phyloP scores from a whole-genome alignment of 2,888 invertebrate genomes.

The Eupithecia centaureata region DNA sequence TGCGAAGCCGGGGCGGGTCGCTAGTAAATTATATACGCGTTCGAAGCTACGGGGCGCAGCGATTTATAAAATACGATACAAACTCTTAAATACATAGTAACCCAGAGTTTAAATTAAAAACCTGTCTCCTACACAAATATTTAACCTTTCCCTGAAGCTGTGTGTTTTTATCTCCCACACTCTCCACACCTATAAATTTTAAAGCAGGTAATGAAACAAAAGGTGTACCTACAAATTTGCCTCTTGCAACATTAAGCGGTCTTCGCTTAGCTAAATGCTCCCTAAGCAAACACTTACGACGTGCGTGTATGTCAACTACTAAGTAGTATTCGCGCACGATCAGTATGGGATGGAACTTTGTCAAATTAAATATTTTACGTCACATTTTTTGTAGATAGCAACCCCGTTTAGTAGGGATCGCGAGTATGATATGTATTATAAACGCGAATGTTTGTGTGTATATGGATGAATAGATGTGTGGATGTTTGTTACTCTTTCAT shows the following conservation, averaged over 20 bases:
- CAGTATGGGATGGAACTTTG: background rate
- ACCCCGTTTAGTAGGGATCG: too few relatives aligned
- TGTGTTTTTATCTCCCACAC: slow-evolving; percentile 29
- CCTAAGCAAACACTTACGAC: slow-evolving; percentile 52
- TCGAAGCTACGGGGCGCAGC: too few relatives aligned
- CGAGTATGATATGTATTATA: too few relatives aligned
- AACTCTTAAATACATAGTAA: background rate
- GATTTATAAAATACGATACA: too few relatives aligned
- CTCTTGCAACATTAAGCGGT: slow-evolving; percentile 52
- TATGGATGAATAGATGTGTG: too few relatives aligned
- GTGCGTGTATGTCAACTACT: slow-evolving; percentile 47
- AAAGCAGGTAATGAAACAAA: slow-evolving; percentile 51
- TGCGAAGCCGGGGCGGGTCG: too few relatives aligned
- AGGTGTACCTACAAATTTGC: slow-evolving; percentile 49
- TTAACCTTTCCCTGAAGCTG: background rate
- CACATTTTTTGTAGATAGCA: too few relatives aligned
- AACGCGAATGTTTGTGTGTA: too few relatives aligned
- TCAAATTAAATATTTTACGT: background rate
- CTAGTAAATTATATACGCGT: too few relatives aligned
- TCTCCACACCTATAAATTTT: slow-evolving; percentile 44
- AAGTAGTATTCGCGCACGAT: slow-evolving; percentile 8
- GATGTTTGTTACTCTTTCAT: too few relatives aligned
- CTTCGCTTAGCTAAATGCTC: slow-evolving; percentile 51
- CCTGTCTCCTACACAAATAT: slow-evolving; percentile 11
- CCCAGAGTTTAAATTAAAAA: slow-evolving; percentile 6